Evolutionary conservation across 2,113 vertebrate genomes (phyloP), one percentile per base, ranked within the genome.

Genomic region (Atractosteus spatula): DNA sequence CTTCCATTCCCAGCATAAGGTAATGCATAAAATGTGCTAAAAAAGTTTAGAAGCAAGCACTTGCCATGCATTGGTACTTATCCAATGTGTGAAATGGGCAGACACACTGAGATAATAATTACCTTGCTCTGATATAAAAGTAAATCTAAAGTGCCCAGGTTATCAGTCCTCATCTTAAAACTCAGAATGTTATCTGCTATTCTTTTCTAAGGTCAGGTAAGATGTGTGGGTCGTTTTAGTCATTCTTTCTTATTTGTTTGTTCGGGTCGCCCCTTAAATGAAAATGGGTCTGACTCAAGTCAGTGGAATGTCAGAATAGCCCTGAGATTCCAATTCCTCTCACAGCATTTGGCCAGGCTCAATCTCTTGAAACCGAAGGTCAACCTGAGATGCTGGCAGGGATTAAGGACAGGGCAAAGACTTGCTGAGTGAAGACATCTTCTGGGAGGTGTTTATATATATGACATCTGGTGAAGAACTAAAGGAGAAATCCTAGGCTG

Each of bases 71-170:
- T 29, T 29, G 2, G 29, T 29, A 29, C 3, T 51, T 51, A 51
- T 29, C 47, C 10, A 51, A 51, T 41, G 66, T 66, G 65, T 57
- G 61, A 41, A 11, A 43, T 43, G 56, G 66, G 3, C 61, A 78
- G 59, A 69, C 65, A 62, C 74, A 68, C 51, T 13, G 62, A 41
- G 54, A 43, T 67, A 71, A 76, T 71, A 59, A 69, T 71, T 57
- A 66, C 67, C 41, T 41, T 41, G 43, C 47, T 57, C 47, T 71
- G 65, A 72, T 70, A 62, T 61, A 42, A 16, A 29, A 43, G 43
- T 62, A 29, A 62, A 62, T 17, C 8, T 12, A 55, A 69, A 69
- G 62, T 56, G 68, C 63, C 16, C 55, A 55, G 71, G 70, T 74
- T 78, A 75, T 75, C 76, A 67, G 66, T 43, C 64, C 61, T 29